phyloP scores from a whole-genome alignment of 2,888 invertebrate genomes.

The Eupithecia insigniata region DNA sequence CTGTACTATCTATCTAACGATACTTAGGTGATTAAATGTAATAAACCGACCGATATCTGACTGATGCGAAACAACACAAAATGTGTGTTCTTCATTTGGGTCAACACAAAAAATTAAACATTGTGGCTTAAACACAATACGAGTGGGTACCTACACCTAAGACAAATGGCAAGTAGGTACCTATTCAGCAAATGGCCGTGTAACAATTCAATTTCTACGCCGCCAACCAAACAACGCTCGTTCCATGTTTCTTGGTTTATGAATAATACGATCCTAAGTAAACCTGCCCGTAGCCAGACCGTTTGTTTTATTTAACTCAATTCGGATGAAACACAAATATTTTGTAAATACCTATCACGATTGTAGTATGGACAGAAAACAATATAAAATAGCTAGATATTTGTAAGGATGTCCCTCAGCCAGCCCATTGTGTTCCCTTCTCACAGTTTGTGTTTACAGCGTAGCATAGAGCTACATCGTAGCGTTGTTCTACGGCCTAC shows the following conservation, averaged over 20 bases:
- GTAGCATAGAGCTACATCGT: background rate
- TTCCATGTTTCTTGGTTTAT: constrained; percentile 20
- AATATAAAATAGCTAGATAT: background rate
- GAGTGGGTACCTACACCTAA: background rate
- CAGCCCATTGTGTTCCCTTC: background rate
- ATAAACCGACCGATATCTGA: background rate
- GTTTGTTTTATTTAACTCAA: constrained; percentile 28
- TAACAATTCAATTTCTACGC: background rate
- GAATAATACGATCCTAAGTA: constrained; percentile 37
- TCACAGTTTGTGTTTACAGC: background rate
- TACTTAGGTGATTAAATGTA: background rate
- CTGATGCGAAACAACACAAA: background rate
- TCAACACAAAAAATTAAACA: background rate
- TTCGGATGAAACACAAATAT: constrained; percentile 26
- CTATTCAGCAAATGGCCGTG: background rate
- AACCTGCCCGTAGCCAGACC: constrained; percentile 23
- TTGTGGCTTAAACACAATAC: background rate
- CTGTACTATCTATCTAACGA: no score
- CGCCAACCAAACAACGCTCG: background rate
- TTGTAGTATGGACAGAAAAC: background rate
- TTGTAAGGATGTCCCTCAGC: background rate
- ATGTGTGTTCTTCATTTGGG: background rate
- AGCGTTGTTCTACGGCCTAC: background rate
- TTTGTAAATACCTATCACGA: constrained; percentile 13
- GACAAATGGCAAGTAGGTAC: background rate